Evolutionary conservation across 2,888 invertebrate species (phyloP).

Genomic region (Branchellion lobata): DNA sequence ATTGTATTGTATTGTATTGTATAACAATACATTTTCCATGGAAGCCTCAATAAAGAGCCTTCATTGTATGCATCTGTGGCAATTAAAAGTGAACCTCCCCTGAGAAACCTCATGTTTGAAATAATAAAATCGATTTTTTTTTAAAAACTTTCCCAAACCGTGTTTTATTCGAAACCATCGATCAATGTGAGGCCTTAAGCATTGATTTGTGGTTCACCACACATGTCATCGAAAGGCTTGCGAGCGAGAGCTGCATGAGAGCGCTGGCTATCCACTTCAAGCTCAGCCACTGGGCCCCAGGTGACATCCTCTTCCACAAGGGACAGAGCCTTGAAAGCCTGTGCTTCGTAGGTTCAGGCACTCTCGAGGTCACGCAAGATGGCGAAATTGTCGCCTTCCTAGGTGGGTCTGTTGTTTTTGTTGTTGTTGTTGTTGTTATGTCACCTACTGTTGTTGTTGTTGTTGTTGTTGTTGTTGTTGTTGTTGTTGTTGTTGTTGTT

Average conservation of each 20-base stretch:
- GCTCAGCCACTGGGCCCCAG: conserved; percentile 89
- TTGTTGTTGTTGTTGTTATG: background rate
- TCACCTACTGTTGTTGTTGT: background rate
- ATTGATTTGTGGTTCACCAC: no score
- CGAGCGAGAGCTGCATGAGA: conserved; percentile 86
- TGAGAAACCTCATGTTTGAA: no score
- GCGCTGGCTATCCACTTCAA: conserved; percentile 66
- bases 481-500: background rate
- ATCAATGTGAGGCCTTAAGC: no score
- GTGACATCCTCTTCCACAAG: conserved; percentile 94
- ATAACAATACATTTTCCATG: no score
- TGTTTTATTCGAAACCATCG: no score
- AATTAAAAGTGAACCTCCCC: no score
- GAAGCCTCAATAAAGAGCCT: no score
- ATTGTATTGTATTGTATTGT: no score
- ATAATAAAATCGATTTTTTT: no score
- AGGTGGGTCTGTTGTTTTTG: conserved; percentile 66
- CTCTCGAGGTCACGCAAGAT: conserved; percentile 97
- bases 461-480: background rate
- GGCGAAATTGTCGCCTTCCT: conserved; percentile 94
- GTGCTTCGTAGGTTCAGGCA: conserved; percentile 98
- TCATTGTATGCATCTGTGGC: no score
- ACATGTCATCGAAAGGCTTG: conserved; percentile 66
- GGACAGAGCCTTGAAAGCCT: conserved; percentile 97
- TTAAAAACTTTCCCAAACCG: no score